phyloP scores from a whole-genome alignment of 2,113 vertebrate genomes.

The Copsychus sechellarum region DNA sequence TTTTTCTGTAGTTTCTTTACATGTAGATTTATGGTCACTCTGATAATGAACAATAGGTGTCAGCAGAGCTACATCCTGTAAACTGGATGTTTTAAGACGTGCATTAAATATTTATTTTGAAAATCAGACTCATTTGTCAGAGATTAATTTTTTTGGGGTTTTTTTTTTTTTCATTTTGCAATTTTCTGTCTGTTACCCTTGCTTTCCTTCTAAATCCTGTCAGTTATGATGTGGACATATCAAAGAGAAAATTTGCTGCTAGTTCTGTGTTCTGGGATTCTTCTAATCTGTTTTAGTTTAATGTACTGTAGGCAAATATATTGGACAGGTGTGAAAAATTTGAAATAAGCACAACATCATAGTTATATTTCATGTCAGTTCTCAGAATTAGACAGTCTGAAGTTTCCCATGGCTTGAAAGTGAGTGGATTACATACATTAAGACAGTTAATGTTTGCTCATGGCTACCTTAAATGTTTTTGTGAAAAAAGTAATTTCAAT shows the following conservation, averaged over 20 bases:
- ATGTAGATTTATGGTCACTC: not conserved
- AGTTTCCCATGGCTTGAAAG: not conserved
- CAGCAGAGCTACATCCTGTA: constrained; percentile 56
- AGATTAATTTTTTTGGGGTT: not conserved
- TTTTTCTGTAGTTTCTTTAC: not conserved
- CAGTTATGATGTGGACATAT: not conserved
- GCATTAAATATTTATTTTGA: not conserved
- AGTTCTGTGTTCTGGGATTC: not conserved
- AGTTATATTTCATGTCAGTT: not conserved
- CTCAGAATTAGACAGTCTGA: not conserved
- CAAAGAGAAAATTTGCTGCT: not conserved
- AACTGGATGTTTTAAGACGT: not conserved
- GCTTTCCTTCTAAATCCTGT: not conserved
- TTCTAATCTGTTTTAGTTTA: not conserved
- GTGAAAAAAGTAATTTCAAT: not conserved
- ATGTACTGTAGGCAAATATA: not conserved
- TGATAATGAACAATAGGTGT: constrained; percentile 36
- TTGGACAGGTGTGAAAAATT: not conserved
- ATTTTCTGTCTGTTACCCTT: not conserved
- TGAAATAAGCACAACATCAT: not conserved
- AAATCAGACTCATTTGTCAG: not conserved
- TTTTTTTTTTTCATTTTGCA: not conserved
- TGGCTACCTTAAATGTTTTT: not conserved
- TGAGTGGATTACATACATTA: not conserved
- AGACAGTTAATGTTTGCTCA: not conserved